Evolutionary conservation across 2,888 invertebrate genomes (phyloP), one percentile per base, ranked within the genome.

Genomic region (Polylopha cassiicola): DNA sequence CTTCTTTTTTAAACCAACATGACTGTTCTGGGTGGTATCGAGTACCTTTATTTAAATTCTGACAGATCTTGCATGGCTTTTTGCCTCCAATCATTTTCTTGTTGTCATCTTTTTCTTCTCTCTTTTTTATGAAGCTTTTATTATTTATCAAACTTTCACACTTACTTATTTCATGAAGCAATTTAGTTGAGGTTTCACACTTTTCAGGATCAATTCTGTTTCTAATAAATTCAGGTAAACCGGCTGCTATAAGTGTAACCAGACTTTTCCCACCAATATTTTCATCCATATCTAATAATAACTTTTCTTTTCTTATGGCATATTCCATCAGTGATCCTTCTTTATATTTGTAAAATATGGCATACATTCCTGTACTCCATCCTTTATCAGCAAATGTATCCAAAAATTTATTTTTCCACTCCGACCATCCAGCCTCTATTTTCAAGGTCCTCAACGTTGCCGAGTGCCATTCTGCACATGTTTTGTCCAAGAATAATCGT

Each of bases 141-240:
- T 44, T 43, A 4, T 39, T 34, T 5, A 22, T 11, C n/a, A 36
- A 10, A 22, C 41, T 22, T 37, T 51, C 48, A 30, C 39, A 17
- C 21, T 33, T 44, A 10, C 47, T 32, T 10, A 50, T 27, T 37
- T 51, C 46, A 43, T 49, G 50, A 13, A 33, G 49, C 1, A 53
- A 33, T 11, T 21, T 36, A 20, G 28, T 18, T 7, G 49, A 47
- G 7, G 37, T 11, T 15, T n/a, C 29, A 9, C 39, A 8, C 1
- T 15, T 15, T 37, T 28, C 43, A 18, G 27, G 39, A 20, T 41
- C 30, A 23, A 46, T 41, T 29, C 36, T 48, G n/a, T 48, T 21
- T 7, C 37, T 29, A 28, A 46, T 32, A 26, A 14, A 31, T 4
- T 33, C 42, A 14, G 48, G 48, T 26, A 48, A 32, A 5, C 48